A percentile compares a stretch with the other conserved stretches of the same genome.
Conservation (phyloP, 2,888 invertebrate species). For the Unio pictorum region DNA sequence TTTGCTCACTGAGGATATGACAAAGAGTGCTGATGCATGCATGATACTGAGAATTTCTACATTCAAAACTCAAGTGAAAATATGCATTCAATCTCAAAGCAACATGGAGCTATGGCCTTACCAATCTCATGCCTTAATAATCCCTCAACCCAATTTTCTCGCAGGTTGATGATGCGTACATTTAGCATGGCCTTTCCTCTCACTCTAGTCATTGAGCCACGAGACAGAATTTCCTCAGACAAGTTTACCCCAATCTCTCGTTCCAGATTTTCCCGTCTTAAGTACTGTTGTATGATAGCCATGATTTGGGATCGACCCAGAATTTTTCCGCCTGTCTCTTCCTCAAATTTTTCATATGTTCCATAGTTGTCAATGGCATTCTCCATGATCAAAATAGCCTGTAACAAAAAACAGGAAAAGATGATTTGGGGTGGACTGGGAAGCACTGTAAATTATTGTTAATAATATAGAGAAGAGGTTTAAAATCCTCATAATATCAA, state of each 20-base stretch:
- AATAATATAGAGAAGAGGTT: no score
- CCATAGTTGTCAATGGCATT: conserved; percentile 58
- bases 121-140: conserved; percentile 67
- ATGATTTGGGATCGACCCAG: conserved; percentile 52
- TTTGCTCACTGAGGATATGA: no score
- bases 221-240: conserved; percentile 60
- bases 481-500: no score
- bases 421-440: no score
- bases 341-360: conserved; percentile 63
- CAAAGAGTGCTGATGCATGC: no score
- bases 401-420: conserved; percentile 12
- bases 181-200: conserved; percentile 63
- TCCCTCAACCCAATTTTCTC: conserved; percentile 65
- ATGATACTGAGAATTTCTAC: no score
- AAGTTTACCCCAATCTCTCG: conserved; percentile 54
- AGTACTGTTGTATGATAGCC: conserved; percentile 49
- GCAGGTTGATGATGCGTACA: conserved; percentile 58
- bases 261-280: conserved; percentile 53
- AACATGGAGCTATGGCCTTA: conserved; percentile 17
- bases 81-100: no score
- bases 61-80: no score
- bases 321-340: conserved; percentile 58
- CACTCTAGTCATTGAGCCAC: conserved; percentile 63
- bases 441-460: no score
- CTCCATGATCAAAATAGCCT: conserved; percentile 66